Conservation (phyloP, 53 echinoderm and acorn worm species). For the Hippasteria phrygiana region DNA sequence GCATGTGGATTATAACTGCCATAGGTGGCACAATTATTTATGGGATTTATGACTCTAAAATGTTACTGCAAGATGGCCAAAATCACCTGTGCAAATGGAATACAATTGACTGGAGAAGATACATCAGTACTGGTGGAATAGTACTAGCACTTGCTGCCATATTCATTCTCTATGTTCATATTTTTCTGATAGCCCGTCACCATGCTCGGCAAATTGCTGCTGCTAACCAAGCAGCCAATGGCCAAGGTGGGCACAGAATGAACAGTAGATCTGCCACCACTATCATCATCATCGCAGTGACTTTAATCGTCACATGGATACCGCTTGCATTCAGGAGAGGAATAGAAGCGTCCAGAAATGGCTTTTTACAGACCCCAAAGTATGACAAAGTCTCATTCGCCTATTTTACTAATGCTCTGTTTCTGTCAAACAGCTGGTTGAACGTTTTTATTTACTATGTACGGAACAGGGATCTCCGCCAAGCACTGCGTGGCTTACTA, state of each 20-base stretch:
- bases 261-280: neutral
- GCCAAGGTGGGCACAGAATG: neutral
- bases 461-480: neutral
- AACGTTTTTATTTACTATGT: neutral
- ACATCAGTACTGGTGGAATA: neutral
- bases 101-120: neutral
- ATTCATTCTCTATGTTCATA: neutral
- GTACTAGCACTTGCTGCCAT: neutral
- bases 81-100: neutral
- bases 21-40: neutral
- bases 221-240: neutral
- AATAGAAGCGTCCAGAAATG: neutral
- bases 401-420: neutral
- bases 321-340: no score
- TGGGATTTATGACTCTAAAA: neutral
- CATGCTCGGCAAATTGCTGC: slow-evolving; percentile 1
- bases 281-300: neutral
- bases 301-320: neutral
- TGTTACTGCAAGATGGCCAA: neutral
- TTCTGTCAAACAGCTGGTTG: neutral
- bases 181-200: neutral
- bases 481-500: neutral
- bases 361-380: neutral
- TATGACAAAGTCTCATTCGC: neutral
- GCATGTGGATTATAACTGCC: neutral